Evolutionary conservation across 1,140 invertebrate genomes (phyloP).

Genomic region (Akabosia matsudoensis): DNA sequence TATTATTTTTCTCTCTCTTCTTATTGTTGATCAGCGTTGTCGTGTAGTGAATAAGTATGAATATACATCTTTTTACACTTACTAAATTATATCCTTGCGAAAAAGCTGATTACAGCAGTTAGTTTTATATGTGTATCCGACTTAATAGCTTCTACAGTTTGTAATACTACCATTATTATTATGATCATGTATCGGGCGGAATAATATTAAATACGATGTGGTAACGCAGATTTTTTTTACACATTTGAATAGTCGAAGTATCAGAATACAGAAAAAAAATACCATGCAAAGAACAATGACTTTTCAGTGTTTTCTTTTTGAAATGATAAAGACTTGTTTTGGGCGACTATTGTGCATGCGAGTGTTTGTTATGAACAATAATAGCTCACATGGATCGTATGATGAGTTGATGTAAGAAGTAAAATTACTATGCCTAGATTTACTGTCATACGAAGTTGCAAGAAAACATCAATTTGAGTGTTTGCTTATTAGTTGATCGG

Average conservation of each 20-base stretch:
- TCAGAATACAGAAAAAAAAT: too few relatives aligned
- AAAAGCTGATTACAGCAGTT: constrained; percentile 14
- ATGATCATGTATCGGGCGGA: background rate
- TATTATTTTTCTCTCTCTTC: too few relatives aligned
- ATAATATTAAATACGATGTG: background rate
- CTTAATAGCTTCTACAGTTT: background rate
- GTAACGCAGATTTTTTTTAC: background rate
- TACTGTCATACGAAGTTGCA: background rate
- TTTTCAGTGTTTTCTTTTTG: background rate
- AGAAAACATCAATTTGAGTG: too few relatives aligned
- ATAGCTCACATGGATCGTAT: background rate
- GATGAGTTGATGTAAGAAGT: constrained; percentile 11
- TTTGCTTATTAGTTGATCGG: too few relatives aligned
- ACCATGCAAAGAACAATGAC: background rate
- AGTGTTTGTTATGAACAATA: constrained; percentile 5
- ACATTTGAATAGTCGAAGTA: background rate
- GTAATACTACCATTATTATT: background rate
- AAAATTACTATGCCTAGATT: background rate
- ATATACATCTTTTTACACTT: background rate
- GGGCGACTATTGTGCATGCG: background rate
- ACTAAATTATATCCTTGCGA: background rate
- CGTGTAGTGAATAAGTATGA: background rate
- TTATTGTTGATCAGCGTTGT: too few relatives aligned
- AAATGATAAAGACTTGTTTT: background rate
- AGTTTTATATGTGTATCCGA: background rate